Conservation (phyloP, 2,113 vertebrate genomes). For the Centrocercus urophasianus region DNA sequence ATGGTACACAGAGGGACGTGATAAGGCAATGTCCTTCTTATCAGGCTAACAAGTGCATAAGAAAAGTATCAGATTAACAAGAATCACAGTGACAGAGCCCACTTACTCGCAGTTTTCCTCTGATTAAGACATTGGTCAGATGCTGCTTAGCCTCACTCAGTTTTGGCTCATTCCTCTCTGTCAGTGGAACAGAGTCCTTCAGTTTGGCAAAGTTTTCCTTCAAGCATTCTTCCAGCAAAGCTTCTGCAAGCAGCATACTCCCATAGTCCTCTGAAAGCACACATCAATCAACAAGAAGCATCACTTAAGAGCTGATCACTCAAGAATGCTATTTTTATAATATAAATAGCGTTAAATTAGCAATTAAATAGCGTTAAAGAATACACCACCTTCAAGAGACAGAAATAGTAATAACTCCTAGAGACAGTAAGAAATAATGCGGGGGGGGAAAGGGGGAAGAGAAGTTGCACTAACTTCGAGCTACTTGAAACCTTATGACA, state of each 20-base stretch:
- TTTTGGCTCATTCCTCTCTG: slow-evolving; percentile 85
- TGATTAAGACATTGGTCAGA: slow-evolving; percentile 87
- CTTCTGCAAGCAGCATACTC: slow-evolving; percentile 88
- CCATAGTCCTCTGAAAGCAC: slow-evolving; percentile 89
- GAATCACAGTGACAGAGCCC: neutral
- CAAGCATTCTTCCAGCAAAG: slow-evolving; percentile 89
- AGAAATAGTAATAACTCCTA: neutral
- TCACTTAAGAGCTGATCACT: neutral
- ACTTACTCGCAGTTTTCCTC: slow-evolving; percentile 88
- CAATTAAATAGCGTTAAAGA: neutral
- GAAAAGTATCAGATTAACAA: neutral
- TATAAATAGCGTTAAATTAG: neutral
- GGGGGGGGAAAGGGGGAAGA: too few relatives aligned
- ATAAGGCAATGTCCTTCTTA: neutral
- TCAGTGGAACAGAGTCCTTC: slow-evolving; percentile 82
- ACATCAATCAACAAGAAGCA: neutral
- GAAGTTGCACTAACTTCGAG: neutral
- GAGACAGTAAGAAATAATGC: neutral
- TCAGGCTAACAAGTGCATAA: neutral
- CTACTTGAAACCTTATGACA: neutral
- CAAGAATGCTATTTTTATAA: too few relatives aligned
- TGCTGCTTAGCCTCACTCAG: slow-evolving; percentile 85
- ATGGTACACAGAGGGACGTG: neutral
- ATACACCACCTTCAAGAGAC: neutral
- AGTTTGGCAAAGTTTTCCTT: slow-evolving; percentile 88